phyloP scores from a whole-genome alignment of 2,113 vertebrate genomes.

The Corvus cornix region DNA sequence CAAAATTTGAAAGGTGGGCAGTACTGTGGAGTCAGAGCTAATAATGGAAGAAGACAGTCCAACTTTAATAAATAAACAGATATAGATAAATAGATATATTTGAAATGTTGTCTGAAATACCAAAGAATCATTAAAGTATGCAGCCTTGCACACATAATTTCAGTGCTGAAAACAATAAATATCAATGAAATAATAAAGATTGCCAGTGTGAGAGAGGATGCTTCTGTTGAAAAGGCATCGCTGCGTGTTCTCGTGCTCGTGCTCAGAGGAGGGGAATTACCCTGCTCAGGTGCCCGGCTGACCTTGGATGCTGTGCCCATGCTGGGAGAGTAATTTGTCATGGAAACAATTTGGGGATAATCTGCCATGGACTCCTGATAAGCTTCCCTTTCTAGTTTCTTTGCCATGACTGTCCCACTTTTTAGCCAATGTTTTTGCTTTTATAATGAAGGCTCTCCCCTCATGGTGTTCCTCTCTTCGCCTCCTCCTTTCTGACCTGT shows the following conservation, averaged over 20 bases:
- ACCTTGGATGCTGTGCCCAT: rapidly evolving
- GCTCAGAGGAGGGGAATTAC: not conserved
- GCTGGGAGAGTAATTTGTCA: not conserved
- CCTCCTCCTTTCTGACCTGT: not conserved
- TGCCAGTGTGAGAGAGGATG: not conserved
- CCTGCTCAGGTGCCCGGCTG: not conserved
- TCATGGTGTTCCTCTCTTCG: rapidly evolving
- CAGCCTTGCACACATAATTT: not conserved
- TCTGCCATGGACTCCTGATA: not conserved
- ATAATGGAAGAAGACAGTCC: not conserved
- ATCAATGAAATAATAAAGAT: not conserved
- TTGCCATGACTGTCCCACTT: not conserved
- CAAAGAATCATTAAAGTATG: not conserved
- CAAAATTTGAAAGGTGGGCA: not conserved
- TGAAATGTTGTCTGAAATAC: not conserved
- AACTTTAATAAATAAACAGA: not conserved
- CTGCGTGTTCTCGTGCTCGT: rapidly evolving
- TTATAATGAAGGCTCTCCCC: not conserved
- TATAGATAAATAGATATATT: not conserved
- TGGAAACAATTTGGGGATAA: not conserved
- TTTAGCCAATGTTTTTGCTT: not conserved
- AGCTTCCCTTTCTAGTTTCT: not conserved
- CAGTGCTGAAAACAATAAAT: not conserved
- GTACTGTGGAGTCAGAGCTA: not conserved
- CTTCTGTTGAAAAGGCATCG: not conserved